Conservation (phyloP, 2,888 invertebrate species). For the Periphyllus acericola region DNA sequence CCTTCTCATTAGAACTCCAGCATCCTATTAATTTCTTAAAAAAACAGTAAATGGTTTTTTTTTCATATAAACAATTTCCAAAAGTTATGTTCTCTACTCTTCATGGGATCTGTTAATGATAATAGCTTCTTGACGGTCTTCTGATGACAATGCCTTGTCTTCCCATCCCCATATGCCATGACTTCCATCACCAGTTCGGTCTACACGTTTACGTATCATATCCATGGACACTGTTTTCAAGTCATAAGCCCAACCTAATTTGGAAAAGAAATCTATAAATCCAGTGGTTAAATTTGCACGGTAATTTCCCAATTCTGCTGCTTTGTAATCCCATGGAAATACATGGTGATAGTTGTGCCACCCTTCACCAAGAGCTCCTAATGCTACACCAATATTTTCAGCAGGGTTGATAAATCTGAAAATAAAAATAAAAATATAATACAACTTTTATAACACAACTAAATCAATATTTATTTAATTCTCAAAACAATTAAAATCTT, state of each 20-base stretch:
- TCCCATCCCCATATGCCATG: conserved; percentile 81
- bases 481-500: no score
- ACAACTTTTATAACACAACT: neutral
- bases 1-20: conserved; percentile 39
- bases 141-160: conserved; percentile 71
- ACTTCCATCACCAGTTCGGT: conserved; percentile 80
- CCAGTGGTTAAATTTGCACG: conserved; percentile 65
- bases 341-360: conserved; percentile 73
- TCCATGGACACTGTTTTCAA: conserved; percentile 76
- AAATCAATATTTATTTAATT: conserved; percentile 5
- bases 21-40: conserved; percentile 44
- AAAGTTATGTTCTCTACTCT: conserved; percentile 46
- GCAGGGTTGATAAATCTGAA: conserved; percentile 66
- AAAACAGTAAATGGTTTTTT: conserved; percentile 20
- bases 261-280: conserved; percentile 73
- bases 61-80: conserved; percentile 49
- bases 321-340: conserved; percentile 69
- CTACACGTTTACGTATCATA: conserved; percentile 77
- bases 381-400: conserved; percentile 65
- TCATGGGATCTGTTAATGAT: conserved; percentile 63
- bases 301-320: conserved; percentile 66
- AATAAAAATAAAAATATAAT: conserved; percentile 42
- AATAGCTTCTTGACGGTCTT: conserved; percentile 65
- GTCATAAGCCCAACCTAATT: conserved; percentile 84
- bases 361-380: conserved; percentile 66